Conservation (phyloP, 2,888 invertebrate species). For the Drosophila mulleri region DNA sequence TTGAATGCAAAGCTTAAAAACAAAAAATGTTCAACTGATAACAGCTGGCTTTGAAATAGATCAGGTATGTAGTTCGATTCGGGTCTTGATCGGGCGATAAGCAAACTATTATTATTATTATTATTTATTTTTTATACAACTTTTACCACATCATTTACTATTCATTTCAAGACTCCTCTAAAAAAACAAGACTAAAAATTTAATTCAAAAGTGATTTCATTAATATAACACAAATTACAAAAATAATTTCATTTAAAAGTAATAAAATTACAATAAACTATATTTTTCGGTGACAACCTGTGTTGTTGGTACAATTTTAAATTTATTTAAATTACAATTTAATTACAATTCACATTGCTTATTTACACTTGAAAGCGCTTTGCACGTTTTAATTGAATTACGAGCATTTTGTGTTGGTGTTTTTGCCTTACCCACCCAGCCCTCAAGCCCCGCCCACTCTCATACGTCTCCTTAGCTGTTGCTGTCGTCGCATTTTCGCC, state of each 20-base stretch:
- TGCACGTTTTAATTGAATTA: conserved; percentile 64
- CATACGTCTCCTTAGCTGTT: conserved; percentile 1
- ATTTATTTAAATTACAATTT: conserved; percentile 40
- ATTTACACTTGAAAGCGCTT: conserved; percentile 38
- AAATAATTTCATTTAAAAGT: neutral
- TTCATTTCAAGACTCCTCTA: no score
- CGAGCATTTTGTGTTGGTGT: conserved; percentile 25
- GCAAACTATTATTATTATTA: no score
- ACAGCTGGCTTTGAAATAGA: neutral
- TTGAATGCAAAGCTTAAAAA: no score
- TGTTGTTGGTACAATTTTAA: neutral
- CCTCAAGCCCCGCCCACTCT: neutral
- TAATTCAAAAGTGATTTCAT: neutral
- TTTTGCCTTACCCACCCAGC: neutral
- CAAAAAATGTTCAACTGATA: neutral
- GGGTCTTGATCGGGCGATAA: neutral
- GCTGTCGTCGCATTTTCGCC: conserved; percentile 43
- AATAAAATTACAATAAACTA: neutral
- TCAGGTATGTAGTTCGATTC: neutral
- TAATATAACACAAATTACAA: neutral
- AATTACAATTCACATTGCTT: conserved; percentile 35
- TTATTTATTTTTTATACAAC: no score
- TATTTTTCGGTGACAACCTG: neutral
- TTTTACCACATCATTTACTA: no score
- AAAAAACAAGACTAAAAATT: no score